These are phyloP conservation scores for Neodiprion virginianus DNA, from an alignment of 1,140 invertebrate species.

Conservation along the genomic window DNA sequence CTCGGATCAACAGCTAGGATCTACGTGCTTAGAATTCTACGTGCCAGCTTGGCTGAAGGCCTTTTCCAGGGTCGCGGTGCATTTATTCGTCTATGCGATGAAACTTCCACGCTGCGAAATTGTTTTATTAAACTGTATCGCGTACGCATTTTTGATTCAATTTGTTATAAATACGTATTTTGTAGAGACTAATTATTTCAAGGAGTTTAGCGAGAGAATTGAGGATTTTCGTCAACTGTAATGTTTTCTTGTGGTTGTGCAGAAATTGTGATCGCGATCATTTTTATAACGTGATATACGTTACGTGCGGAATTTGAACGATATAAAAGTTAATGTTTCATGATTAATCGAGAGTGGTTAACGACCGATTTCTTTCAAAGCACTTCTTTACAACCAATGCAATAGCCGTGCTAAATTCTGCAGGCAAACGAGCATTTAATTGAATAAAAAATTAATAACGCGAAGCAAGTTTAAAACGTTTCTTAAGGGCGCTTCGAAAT, in stretches of 20 bases:
- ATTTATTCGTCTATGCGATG: too few species aligned
- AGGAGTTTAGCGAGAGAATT: not conserved
- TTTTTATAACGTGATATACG: not conserved
- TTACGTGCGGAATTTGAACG: not conserved
- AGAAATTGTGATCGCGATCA: not conserved
- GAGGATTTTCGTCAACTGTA: not conserved
- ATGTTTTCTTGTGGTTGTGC: too few species aligned
- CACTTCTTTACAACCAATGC: too few species aligned
- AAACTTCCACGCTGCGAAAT: too few species aligned
- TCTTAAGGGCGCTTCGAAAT: not conserved
- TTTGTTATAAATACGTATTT: not conserved
- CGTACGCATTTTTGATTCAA: not conserved
- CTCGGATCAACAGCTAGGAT: not conserved
- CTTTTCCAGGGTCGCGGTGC: too few species aligned
- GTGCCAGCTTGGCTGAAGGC: not conserved
- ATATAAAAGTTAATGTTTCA: not conserved
- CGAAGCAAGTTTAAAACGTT: not conserved
- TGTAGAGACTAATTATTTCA: not conserved
- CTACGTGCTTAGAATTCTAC: not conserved
- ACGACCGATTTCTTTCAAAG: not conserved
- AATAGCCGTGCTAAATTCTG: too few species aligned
- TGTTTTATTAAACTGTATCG: not conserved
- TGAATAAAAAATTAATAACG: constrained; percentile 4
- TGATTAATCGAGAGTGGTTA: not conserved
- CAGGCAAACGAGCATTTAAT: not conserved